These are phyloP conservation scores for Pseudomyrmex sp. DNA, from an alignment of 1,140 invertebrate species.

Conservation along the genomic window DNA sequence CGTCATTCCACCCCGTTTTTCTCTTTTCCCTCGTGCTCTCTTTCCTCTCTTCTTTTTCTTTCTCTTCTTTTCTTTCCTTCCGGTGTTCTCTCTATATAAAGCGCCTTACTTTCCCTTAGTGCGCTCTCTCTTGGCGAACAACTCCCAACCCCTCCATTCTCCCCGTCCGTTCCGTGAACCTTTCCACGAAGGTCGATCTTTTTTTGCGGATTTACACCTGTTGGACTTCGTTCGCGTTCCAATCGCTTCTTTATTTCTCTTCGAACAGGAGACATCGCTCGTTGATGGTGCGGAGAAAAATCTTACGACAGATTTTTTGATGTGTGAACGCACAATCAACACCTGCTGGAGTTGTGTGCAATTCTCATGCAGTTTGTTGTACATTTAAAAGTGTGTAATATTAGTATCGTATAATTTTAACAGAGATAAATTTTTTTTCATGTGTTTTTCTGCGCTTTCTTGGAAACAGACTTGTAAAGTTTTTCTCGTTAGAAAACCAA, in stretches of 20 bases:
- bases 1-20: conserved; percentile 32
- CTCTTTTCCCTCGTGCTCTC: conserved; percentile 29
- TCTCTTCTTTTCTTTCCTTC: conserved; percentile 46
- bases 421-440: too few species aligned
- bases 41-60: conserved; percentile 31
- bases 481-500: too few species aligned
- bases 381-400: too few species aligned
- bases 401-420: too few species aligned
- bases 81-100: conserved; percentile 57
- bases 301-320: conserved; percentile 12
- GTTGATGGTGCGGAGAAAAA: not conserved
- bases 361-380: too few species aligned
- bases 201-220: conserved; percentile 83
- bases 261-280: conserved; percentile 54
- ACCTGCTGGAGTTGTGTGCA: too few species aligned
- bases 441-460: too few species aligned
- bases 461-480: too few species aligned
- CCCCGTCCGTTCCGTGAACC: conserved; percentile 70
- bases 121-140: conserved; percentile 58
- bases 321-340: not conserved
- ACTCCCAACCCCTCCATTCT: conserved; percentile 32
- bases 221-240: conserved; percentile 79
- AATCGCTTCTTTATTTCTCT: conserved; percentile 73
- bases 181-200: conserved; percentile 79
- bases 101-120: conserved; percentile 60